A percentile compares a stretch with the other conserved stretches of the same genome.
These are phyloP conservation scores for Fabriciana adippe DNA, from an alignment of 2,888 invertebrate species.

Conservation along the genomic window DNA sequence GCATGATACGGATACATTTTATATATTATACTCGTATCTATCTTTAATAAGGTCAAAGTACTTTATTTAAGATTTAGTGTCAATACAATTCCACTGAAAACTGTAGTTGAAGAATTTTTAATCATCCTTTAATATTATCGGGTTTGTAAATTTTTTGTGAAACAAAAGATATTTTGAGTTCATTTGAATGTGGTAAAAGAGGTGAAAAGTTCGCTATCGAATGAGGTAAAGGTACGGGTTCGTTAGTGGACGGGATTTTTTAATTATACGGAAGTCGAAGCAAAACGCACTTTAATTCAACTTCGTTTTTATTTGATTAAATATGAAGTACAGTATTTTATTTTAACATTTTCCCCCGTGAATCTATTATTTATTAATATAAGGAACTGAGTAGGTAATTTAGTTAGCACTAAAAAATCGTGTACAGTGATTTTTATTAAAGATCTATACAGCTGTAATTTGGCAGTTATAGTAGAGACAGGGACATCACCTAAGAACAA, in stretches of 20 bases:
- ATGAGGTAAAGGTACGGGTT: constrained; percentile 55
- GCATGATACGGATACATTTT: no score
- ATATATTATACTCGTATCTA: no score
- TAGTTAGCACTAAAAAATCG: no score
- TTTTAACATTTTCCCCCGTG: constrained; percentile 5
- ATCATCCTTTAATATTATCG: not conserved
- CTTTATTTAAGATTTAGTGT: no score
- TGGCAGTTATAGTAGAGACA: no score
- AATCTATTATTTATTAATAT: constrained; percentile 7
- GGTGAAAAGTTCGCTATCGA: constrained; percentile 33
- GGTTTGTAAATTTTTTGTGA: constrained; percentile 11
- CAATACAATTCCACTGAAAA: no score
- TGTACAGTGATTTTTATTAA: no score
- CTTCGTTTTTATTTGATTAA: constrained; percentile 30
- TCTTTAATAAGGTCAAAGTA: no score
- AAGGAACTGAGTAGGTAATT: not conserved
- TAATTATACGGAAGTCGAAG: constrained; percentile 63
- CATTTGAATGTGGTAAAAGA: constrained; percentile 25
- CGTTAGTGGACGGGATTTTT: constrained; percentile 64
- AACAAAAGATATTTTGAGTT: constrained; percentile 22
- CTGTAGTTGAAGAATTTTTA: not conserved
- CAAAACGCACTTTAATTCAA: constrained; percentile 43
- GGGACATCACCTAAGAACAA: no score
- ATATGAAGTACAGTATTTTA: constrained; percentile 9
- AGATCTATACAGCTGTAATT: no score